A percentile compares a stretch with the other conserved stretches of the same genome.
Conservation (phyloP, 2,113 vertebrate species). For the Stigmatopora nigra region DNA sequence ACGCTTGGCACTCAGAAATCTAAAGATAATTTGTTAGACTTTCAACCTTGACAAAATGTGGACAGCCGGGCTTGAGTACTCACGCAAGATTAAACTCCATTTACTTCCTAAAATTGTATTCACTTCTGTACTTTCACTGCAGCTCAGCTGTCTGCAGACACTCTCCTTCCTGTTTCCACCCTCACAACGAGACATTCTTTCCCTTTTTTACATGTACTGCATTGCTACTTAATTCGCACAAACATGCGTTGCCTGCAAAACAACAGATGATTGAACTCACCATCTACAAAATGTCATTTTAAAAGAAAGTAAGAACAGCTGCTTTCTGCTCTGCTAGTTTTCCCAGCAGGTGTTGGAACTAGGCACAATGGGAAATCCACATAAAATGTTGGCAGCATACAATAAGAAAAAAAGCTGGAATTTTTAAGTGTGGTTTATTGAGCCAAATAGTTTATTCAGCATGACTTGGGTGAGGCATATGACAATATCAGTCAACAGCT, state of each 20-base stretch:
- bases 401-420: too few species aligned
- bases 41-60: constrained; percentile 29
- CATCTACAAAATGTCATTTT: neutral
- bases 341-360: constrained; percentile 41
- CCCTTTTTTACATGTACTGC: neutral
- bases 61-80: constrained; percentile 26
- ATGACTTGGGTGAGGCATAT: too few species aligned
- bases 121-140: constrained; percentile 23
- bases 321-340: constrained; percentile 38
- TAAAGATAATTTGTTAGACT: constrained; percentile 3
- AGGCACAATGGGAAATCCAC: constrained; percentile 13
- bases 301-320: constrained; percentile 7
- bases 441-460: too few species aligned
- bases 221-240: neutral
- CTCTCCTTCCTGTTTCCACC: constrained; percentile 8
- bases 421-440: too few species aligned
- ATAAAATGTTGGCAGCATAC: constrained; percentile 4
- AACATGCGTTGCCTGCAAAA: neutral
- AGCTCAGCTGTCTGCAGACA: neutral
- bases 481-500: neutral
- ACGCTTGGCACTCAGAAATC: constrained; percentile 10
- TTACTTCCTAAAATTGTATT: neutral
- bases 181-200: neutral
- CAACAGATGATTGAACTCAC: constrained; percentile 1
- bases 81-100: constrained; percentile 24